Base-by-base conservation (phyloP, 2,888 invertebrate species). In the Linyphia triangularis region DNA sequence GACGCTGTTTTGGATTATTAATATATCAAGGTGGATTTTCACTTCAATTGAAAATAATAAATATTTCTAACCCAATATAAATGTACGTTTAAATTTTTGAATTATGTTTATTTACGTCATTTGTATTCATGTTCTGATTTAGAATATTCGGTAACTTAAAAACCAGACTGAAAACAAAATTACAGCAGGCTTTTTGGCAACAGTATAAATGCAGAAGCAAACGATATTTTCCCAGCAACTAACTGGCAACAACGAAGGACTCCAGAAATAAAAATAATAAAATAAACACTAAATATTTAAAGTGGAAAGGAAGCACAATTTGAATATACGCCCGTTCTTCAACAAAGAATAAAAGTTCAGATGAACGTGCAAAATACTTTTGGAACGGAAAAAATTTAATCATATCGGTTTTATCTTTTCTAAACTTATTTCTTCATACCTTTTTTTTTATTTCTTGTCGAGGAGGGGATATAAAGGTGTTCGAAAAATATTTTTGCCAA, bases 331-430 rank as follows among this genome's bases (percentile, higher is more conserved):
- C 19, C n/a, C 33, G 33, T 51, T 67, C 30, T 33, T 43, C 3
- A 5, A n/a, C 5, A 51, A 51, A 51, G 6, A 51, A 51, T 13
- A 1, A 51, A 51, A 51, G 51, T 51, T 13, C 16, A 59, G 67
- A 70, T 57, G 79, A 79, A 65, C 37, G 69, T 69, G 81, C 65
- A 67, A 81, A 81, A 69, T 59, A 69, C 69, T 70, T 79, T 40
- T 26, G 10, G 33, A 43, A 40, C 16, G 5, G 22, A 77, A 83
- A 73, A 83, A 75, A 83, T 83, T 73, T 83, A 83, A 83, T 83
- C 83, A 73, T 83, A 83, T 83, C 73, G 73, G 83, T 83, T 83
- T 83, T 83, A 83, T 83, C 83, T 83, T 83, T 72, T 73, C 19
- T 24, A 59, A 81, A 59, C 59, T 57, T 22, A 26, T 51, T 26